Conservation (phyloP, 2,113 vertebrate genomes). For the human (Homo sapiens) region DNA sequence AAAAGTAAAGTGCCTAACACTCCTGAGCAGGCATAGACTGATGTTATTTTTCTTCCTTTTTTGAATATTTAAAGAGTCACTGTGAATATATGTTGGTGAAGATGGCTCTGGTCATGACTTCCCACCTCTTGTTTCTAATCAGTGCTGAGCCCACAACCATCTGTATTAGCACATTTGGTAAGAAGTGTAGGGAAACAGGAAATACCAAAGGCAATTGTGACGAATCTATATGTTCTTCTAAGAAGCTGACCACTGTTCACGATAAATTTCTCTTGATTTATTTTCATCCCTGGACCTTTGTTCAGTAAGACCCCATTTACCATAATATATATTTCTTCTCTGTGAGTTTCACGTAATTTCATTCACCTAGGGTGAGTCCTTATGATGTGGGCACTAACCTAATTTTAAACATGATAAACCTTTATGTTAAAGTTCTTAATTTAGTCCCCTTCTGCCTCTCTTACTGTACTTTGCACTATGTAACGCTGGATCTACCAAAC, state of each 20-base stretch:
- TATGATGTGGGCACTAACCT: background rate
- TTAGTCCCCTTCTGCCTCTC: background rate
- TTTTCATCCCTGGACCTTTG: background rate
- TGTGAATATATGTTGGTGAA: background rate
- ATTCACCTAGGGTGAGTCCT: background rate
- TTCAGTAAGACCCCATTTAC: background rate
- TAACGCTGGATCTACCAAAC: background rate
- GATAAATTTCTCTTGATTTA: background rate
- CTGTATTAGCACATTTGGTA: background rate
- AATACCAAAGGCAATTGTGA: background rate
- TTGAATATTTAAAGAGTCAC: background rate
- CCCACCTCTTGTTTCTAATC: background rate
- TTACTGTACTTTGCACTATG: background rate
- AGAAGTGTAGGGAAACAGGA: background rate
- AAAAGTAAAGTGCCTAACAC: background rate
- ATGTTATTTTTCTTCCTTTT: background rate
- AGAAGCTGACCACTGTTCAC: background rate
- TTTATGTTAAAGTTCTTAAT: background rate
- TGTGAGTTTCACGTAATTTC: background rate
- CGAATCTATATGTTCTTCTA: background rate
- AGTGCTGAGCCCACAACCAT: background rate
- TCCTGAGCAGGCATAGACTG: background rate
- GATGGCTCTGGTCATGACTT: background rate
- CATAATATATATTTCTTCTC: background rate
- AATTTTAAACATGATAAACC: slow-evolving; percentile 1